phyloP scores from a whole-genome alignment of 2,113 vertebrate genomes.

The Sminthopsis crassicaudata region DNA sequence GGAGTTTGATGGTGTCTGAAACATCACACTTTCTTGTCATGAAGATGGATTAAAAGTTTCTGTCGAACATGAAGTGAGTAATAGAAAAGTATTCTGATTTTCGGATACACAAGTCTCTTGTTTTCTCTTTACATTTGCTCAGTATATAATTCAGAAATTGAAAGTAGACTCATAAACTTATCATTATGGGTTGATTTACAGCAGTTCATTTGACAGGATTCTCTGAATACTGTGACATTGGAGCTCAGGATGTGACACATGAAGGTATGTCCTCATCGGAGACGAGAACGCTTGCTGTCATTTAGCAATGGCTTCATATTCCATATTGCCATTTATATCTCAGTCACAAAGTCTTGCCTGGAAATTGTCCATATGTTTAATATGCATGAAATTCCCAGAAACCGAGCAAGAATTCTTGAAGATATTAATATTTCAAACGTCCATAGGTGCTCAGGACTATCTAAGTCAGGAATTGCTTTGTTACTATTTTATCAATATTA shows the following conservation, averaged over 20 bases:
- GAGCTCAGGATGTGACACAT: neutral
- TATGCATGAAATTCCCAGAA: neutral
- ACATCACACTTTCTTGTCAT: slow-evolving; percentile 20
- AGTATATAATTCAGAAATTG: neutral
- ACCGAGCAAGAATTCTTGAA: neutral
- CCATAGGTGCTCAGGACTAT: neutral
- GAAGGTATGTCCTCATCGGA: neutral
- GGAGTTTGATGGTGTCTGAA: neutral
- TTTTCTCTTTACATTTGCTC: slow-evolving; percentile 1
- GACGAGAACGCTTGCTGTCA: neutral
- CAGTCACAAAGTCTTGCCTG: neutral
- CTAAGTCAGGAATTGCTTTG: neutral
- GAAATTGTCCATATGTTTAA: neutral
- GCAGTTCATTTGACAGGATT: neutral
- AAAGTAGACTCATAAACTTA: neutral
- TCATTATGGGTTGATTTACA: neutral
- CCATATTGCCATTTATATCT: neutral
- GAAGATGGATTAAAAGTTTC: neutral
- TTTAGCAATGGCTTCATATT: neutral
- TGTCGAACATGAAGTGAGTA: neutral
- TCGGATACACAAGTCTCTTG: slow-evolving; percentile 9
- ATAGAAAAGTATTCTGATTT: neutral
- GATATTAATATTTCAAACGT: neutral
- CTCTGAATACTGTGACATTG: neutral
- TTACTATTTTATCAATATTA: neutral